phyloP scores from a whole-genome alignment of 2,797 vertebrate species.

The Tokudaia muenninki region DNA sequence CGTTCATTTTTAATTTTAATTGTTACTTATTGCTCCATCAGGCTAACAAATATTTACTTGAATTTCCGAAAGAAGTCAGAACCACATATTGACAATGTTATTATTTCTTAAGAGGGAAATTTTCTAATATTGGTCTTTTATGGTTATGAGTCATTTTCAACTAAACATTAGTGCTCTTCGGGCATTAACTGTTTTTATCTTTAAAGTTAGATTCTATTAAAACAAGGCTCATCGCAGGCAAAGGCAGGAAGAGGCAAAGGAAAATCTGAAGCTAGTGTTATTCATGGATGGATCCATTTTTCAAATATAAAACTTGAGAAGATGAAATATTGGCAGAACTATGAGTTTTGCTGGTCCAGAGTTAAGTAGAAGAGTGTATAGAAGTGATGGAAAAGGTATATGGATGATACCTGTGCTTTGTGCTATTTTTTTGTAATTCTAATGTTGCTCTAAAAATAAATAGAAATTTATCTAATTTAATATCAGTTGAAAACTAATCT shows the following conservation, averaged over 20 bases:
- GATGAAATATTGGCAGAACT: background rate
- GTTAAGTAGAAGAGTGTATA: background rate
- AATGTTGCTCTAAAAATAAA: background rate
- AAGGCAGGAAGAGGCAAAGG: background rate
- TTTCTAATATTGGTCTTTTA: conserved; percentile 26
- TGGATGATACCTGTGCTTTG: background rate
- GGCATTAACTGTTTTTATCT: background rate
- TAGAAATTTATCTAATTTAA: background rate
- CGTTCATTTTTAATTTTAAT: conserved; percentile 55
- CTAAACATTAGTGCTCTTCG: background rate
- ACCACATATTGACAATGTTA: background rate
- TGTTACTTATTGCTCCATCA: conserved; percentile 31
- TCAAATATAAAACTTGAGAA: conserved; percentile 25
- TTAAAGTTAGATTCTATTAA: conserved; percentile 49
- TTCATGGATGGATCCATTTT: background rate
- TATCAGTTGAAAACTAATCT: background rate
- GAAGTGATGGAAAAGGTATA: background rate
- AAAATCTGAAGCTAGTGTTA: background rate
- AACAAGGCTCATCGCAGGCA: background rate
- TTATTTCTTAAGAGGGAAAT: conserved; percentile 41
- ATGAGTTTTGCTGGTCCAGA: background rate
- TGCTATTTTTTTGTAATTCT: background rate
- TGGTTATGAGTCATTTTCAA: conserved; percentile 25
- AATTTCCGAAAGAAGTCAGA: conserved; percentile 55
- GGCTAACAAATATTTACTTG: conserved; percentile 61